Evolutionary conservation across 2,797 vertebrate genomes (phyloP), one percentile per base, ranked within the genome.

Genomic region (Semaprochilodus insignis): DNA sequence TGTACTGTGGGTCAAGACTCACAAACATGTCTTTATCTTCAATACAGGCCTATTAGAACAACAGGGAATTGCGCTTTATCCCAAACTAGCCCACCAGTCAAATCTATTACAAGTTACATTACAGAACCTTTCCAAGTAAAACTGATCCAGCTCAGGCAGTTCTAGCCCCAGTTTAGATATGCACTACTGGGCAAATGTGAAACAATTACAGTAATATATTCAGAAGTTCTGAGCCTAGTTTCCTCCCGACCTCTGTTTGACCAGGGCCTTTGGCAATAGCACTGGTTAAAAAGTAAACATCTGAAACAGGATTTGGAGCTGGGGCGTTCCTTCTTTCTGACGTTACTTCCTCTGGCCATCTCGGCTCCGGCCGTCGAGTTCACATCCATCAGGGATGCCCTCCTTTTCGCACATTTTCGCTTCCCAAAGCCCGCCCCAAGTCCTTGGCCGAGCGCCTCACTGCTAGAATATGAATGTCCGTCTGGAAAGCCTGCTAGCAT

Each of bases 381-480:
- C n/a, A 55, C 31, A 21, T 11, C 52, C 54, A 6, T 74, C 52
- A 74, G 27, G 4, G 16, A 21, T 57, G 72, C 72, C 27, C 60
- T n/a, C 25, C 48, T 66, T 19, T 23, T 52, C 40, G 4, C 62
- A 48, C n/a, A 6, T 44, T 67, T 59, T 59, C 40, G n/a, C 51
- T 21, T 51, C 67, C 55, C 34, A n/a, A 44, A 69, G 52, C 59
- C 52, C 16, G 73, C 54, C 40, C 60, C n/a, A 81, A 40, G 48
- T 67, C 62, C 19, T n/a, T 75, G 48, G 11, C 54, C 63, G 66
- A 69, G 21, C 77, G 23, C 17, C 52, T 60, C 60, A 10, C 36
- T 82, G 52, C 78, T 73, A 52, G 62, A 65, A 71, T 80, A 78
- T 83, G 81, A 82, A 74, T 66, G 76, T 80, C 60, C 65, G 77